Percentiles rank a stretch among this genome's conserved stretches.
Evolutionary conservation across 2,888 invertebrate species (phyloP).

Genomic region (Nomada hirtipes): DNA sequence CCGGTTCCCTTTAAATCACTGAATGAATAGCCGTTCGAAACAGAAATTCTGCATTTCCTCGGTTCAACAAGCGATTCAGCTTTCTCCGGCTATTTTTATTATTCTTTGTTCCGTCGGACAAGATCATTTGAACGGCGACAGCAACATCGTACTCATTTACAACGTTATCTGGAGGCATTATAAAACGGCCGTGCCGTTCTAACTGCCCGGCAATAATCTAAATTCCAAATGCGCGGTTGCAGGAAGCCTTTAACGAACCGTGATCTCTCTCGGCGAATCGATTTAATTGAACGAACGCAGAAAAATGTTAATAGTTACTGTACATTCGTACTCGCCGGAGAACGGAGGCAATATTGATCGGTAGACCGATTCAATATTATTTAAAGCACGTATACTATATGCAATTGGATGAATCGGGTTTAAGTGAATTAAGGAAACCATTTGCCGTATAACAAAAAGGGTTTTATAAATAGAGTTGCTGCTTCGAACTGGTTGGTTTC

Average conservation of each 20-base stretch:
- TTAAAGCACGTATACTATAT: constrained; percentile 7
- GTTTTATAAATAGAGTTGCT: not conserved
- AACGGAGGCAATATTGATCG: not conserved
- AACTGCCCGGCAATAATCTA: constrained; percentile 32
- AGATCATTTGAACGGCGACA: not conserved
- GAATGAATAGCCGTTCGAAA: constrained; percentile 20
- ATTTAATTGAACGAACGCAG: constrained; percentile 35
- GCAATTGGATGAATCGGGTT: not conserved
- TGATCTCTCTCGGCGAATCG: constrained; percentile 28
- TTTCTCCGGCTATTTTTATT: constrained; percentile 22
- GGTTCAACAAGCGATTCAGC: constrained; percentile 10
- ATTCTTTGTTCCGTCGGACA: constrained; percentile 21
- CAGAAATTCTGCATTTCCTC: constrained; percentile 16
- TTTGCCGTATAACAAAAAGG: not conserved
- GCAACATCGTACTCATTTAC: constrained; percentile 31
- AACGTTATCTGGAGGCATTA: constrained; percentile 43
- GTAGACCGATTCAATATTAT: constrained; percentile 2
- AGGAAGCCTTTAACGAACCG: constrained; percentile 50
- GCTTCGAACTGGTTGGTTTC: no score
- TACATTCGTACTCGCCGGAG: not conserved
- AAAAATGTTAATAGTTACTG: constrained; percentile 19
- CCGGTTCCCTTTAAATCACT: constrained; percentile 11
- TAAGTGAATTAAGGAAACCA: not conserved
- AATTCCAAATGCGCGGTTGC: constrained; percentile 34
- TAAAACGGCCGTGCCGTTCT: constrained; percentile 34